Base-by-base conservation (phyloP, 2,113 vertebrate species). In the Anarrhichthys ocellatus region DNA sequence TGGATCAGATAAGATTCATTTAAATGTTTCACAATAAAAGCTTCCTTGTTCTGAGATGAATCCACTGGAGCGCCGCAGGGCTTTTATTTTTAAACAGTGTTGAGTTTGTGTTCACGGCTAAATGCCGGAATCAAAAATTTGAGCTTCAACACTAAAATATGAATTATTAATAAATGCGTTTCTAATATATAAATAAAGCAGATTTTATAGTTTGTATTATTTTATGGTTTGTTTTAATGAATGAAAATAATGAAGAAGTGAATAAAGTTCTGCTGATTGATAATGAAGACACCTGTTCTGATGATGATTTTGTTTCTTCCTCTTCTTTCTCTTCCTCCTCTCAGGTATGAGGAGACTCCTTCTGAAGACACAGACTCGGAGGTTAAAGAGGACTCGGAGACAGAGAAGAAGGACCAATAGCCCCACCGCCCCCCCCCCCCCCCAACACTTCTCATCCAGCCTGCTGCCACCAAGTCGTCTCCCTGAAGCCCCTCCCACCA, bases 341-440 rank as follows among this genome's bases (percentile, higher is more conserved):
- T 32, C 88, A 96, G 95, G 85, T 96, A 96, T 20, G 95, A 96
- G 74, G 95, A 96, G 75, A 0, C 87, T 0, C 66, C 91, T 13
- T 78, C 90, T 3, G 95, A 95, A 69, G 80, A 87, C 4, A 88
- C 69, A 34, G 34, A 34, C 34, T 34, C 34, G 2, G 84, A 1
- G 6, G 6, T 72, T 20, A 94, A 92, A 85, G 94, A 94, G 15
- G 94, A 94, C 13, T 76, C 67, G 50, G 94, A 94, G 5, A 42
- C 88, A 0, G 93, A 94, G 65, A 96, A 96, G 76, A 95, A 96
- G 87, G 94, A 95, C 86, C 94, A 95, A 89, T 93, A 84, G 63
- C 71, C 73, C 2, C 24, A 65, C 0, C 1, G n/a, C 63, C 0
- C 20, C 36, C 38, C 0, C 1, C n/a, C 63, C 0, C 20, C 36